These are phyloP conservation scores for crab-eating macaque (Macaca fascicularis) DNA, from an alignment of 2,113 vertebrate genomes.

Conservation along the genomic window DNA sequence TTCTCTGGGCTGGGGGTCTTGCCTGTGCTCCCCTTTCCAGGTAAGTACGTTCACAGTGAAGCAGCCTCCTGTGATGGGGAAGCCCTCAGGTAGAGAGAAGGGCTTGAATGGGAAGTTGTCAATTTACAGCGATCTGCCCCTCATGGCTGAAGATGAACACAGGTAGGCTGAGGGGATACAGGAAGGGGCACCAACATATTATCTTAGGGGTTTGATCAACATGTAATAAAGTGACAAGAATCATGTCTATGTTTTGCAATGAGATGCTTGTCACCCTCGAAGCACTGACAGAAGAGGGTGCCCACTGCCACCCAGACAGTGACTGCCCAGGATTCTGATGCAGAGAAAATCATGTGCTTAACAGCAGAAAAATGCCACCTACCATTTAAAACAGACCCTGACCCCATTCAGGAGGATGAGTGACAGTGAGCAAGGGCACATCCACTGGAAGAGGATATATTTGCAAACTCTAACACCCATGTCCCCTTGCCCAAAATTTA, in stretches of 20 bases:
- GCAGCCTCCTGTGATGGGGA: rapidly evolving
- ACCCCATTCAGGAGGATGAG: not conserved
- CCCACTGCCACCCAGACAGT: not conserved
- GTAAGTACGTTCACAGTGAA: not conserved
- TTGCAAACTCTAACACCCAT: not conserved
- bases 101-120: not conserved
- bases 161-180: not conserved
- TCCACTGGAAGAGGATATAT: not conserved
- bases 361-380: too few species aligned
- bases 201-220: not conserved
- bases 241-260: not conserved
- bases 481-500: not conserved
- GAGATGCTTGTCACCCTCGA: not conserved
- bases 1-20: not conserved
- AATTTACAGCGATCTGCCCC: not conserved
- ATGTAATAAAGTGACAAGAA: not conserved
- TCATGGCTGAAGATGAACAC: not conserved
- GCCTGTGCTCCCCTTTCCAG: too few species aligned
- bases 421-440: too few species aligned
- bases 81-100: not conserved
- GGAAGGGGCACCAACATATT: not conserved
- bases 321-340: not conserved
- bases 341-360: not conserved
- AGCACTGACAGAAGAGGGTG: not conserved
- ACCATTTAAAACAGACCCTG: not conserved